phyloP scores from a whole-genome alignment of 2,113 vertebrate genomes.

The Phrynosoma blainvillii region DNA sequence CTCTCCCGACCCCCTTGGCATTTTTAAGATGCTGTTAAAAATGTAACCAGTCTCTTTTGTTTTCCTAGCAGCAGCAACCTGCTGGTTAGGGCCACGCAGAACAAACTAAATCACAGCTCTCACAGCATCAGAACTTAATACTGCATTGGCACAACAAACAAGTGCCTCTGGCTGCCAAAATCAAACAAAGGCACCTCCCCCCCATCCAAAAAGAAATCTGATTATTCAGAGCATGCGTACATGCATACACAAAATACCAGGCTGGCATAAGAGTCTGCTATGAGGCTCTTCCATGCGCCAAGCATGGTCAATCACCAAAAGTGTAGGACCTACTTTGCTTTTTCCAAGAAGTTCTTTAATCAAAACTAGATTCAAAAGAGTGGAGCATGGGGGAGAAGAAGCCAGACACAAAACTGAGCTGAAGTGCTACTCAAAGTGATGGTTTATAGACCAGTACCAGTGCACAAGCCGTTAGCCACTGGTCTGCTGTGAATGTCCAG shows the following conservation, averaged over 20 bases:
- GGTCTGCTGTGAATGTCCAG: too few species aligned
- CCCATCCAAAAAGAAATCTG: constrained; percentile 22
- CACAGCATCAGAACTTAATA: constrained; percentile 57
- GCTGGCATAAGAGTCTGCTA: not conserved
- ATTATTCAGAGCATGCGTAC: constrained; percentile 12
- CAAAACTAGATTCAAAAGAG: not conserved
- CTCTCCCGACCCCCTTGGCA: not conserved
- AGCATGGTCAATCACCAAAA: not conserved
- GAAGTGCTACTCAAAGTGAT: too few species aligned
- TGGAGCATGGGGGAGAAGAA: too few species aligned
- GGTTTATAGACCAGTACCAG: too few species aligned
- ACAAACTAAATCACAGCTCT: constrained; percentile 12
- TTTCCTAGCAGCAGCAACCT: not conserved
- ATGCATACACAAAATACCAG: not conserved
- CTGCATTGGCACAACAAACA: constrained; percentile 51
- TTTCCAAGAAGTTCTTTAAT: not conserved
- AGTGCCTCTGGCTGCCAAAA: constrained; percentile 48
- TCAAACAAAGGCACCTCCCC: constrained; percentile 15
- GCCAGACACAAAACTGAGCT: too few species aligned
- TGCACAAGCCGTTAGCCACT: too few species aligned
- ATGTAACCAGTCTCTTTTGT: not conserved
- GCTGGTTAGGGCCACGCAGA: rapidly evolving
- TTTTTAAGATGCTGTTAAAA: not conserved
- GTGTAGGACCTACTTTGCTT: not conserved
- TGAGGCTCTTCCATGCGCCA: not conserved